phyloP scores from a whole-genome alignment of 2,797 vertebrate genomes.

The Sardinella longiceps region DNA sequence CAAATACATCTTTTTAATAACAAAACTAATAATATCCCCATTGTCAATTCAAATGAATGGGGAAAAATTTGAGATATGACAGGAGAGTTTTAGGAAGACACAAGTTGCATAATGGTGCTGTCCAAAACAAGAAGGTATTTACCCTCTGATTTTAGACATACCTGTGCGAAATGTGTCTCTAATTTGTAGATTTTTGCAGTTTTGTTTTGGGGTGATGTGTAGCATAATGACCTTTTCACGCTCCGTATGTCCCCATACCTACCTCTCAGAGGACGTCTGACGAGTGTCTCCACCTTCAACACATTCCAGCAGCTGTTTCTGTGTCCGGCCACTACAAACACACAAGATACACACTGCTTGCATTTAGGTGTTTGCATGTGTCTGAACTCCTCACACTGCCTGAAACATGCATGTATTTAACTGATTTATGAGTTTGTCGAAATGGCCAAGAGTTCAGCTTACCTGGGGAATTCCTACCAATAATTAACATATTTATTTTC shows the following conservation, averaged over 20 bases:
- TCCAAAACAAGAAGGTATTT: no score
- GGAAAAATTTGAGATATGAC: no score
- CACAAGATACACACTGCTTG: background rate
- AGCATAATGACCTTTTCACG: no score
- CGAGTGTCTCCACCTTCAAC: slow-evolving; percentile 82
- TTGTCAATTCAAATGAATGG: no score
- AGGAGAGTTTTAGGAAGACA: no score
- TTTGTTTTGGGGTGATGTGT: background rate
- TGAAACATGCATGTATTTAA: background rate
- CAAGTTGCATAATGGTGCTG: no score
- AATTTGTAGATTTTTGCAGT: background rate
- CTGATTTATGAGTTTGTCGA: no score
- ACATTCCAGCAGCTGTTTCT: slow-evolving; percentile 89
- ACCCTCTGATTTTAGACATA: background rate
- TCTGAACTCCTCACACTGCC: background rate
- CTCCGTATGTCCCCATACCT: no score
- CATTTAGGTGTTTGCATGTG: background rate
- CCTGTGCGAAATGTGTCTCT: no score
- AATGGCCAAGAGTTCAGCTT: no score
- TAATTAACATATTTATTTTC: no score
- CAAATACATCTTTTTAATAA: background rate
- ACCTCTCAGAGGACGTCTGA: slow-evolving; percentile 88
- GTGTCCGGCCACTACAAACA: slow-evolving; percentile 85
- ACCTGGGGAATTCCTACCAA: no score
- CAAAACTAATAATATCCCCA: background rate